These are phyloP conservation scores for Acanthoscelides obtectus DNA, from an alignment of 2,888 invertebrate species.

Conservation along the genomic window DNA sequence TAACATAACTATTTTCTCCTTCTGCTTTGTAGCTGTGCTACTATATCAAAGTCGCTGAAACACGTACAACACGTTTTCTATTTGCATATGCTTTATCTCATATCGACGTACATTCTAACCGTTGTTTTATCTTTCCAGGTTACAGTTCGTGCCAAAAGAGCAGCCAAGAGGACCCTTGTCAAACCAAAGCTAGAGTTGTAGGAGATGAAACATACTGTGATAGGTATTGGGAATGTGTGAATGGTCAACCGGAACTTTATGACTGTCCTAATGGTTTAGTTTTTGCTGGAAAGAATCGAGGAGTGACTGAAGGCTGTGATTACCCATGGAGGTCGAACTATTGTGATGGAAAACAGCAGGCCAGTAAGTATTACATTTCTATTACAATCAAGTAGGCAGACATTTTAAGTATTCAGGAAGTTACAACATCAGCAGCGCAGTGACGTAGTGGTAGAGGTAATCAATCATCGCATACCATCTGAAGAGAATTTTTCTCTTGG, in stretches of 20 bases:
- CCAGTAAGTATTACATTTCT: constrained; percentile 57
- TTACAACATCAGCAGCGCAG: too few relatives aligned
- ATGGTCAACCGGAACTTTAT: constrained; percentile 75
- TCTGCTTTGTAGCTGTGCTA: too few relatives aligned
- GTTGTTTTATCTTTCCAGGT: not conserved
- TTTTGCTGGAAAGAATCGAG: constrained; percentile 82
- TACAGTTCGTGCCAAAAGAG: constrained; percentile 24
- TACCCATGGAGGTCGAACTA: constrained; percentile 87
- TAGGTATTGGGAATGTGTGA: constrained; percentile 80
- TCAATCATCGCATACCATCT: too few relatives aligned
- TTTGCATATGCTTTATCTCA: too few relatives aligned
- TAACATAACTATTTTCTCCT: too few relatives aligned
- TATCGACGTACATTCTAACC: too few relatives aligned
- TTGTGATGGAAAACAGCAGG: constrained; percentile 76
- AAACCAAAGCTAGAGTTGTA: constrained; percentile 70
- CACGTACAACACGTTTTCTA: too few relatives aligned
- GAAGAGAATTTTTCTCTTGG: too few relatives aligned
- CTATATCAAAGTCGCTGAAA: too few relatives aligned
- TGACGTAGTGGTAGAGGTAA: too few relatives aligned
- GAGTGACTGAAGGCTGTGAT: constrained; percentile 85
- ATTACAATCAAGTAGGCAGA: too few relatives aligned
- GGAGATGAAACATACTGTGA: constrained; percentile 79
- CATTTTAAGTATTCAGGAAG: too few relatives aligned
- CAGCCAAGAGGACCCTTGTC: constrained; percentile 73
- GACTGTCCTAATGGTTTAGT: constrained; percentile 89